phyloP scores from a whole-genome alignment of 1,140 invertebrate species.

The Dendrolimus punctatus region DNA sequence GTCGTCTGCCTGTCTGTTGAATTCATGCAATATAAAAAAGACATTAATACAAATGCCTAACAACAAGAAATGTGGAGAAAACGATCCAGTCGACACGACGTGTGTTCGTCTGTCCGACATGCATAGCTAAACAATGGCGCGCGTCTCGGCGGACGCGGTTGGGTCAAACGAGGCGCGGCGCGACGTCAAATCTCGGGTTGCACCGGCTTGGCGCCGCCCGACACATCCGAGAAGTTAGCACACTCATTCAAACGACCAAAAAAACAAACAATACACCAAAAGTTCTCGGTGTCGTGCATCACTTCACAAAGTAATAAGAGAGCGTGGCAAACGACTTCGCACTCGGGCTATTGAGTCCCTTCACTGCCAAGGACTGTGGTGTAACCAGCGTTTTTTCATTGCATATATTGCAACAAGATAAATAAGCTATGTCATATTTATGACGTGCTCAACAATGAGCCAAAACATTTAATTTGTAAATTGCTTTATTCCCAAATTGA shows the following conservation, averaged over 20 bases:
- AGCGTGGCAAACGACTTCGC: slow-evolving; percentile 38
- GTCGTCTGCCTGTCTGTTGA: not conserved
- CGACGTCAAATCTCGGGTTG: slow-evolving; percentile 53
- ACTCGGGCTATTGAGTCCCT: slow-evolving; percentile 24
- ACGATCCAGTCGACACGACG: slow-evolving; percentile 15
- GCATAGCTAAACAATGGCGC: slow-evolving; percentile 41
- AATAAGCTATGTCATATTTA: not conserved
- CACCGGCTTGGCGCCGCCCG: slow-evolving; percentile 48
- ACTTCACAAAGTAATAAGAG: slow-evolving; percentile 45
- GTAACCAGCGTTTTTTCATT: too few species aligned
- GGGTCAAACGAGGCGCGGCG: slow-evolving; percentile 60
- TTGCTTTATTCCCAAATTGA: not conserved
- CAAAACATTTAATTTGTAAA: too few species aligned
- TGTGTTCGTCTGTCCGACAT: slow-evolving; percentile 26
- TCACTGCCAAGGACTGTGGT: not conserved
- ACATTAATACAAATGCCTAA: slow-evolving; percentile 5
- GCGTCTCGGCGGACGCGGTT: slow-evolving; percentile 21
- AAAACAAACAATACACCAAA: slow-evolving; percentile 50
- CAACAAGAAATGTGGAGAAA: slow-evolving; percentile 13
- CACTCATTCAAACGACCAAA: slow-evolving; percentile 34
- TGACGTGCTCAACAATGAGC: too few species aligned
- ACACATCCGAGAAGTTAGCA: slow-evolving; percentile 49
- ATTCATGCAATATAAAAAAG: not conserved
- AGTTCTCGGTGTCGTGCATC: slow-evolving; percentile 35
- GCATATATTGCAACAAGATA: too few species aligned